Base-by-base conservation (phyloP, 2,797 vertebrate species). In the Silurus lanzhouensis region DNA sequence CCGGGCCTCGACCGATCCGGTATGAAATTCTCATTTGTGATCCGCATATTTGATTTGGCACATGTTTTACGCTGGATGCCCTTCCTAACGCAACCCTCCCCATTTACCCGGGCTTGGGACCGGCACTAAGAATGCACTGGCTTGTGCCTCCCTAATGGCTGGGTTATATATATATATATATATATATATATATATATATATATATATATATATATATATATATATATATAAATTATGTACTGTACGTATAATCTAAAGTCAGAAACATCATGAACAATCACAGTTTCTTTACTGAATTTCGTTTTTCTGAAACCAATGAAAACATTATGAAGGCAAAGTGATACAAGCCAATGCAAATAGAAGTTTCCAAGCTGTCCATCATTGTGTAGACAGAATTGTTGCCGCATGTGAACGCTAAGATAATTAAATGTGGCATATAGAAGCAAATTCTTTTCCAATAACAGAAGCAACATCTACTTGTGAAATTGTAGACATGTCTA, bases 401-500 rank as follows among this genome's bases (percentile, higher is more conserved):
- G 58, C 60, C 25, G 12, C 14, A 15, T 46, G 31, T 46, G 6
- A 2, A 6, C 14, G 31, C 10, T 63, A n/a, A 8, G 58, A 46
- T 63, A 3, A 78, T 78, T 44, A 44, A 78, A 44, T 78, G 61
- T 78, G 58, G 20, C 31, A 22, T 58, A 78, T 78, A 38, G 27
- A 31, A 58, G 55, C 75, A 77, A 12, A 60, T 19, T 60, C 1
- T 20, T 19, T 60, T 77, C 55, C 31, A 60, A 14, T 57, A 61
- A 12, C n/a, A 4, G 9, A 58, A 46, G 60, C 60, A 58, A 64
- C 31, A 64, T 44, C 77, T 46, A 58, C 55, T 79, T 64, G 22
- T 78, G 61, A 63, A 79, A 58, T 20, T 25, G 27, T 9, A 58
- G 22, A 46, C 13, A 63, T 46, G 22, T 10, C 60, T 48, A 25